Evolutionary conservation across 2,113 vertebrate species (phyloP).

Genomic region (Mesocricetus auratus): DNA sequence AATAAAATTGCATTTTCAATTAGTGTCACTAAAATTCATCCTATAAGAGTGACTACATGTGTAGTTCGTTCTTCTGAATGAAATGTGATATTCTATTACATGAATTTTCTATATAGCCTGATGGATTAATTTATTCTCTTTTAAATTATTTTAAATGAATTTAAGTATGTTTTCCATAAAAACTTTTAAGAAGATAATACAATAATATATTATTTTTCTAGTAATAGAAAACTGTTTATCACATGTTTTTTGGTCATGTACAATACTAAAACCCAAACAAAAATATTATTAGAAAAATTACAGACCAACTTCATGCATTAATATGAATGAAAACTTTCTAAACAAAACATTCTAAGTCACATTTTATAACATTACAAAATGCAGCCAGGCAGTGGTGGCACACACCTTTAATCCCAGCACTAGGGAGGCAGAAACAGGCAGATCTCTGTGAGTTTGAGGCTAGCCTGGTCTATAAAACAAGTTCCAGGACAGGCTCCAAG

Average conservation of each 20-base stretch:
- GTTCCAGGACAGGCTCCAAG: no score
- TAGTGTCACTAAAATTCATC: background rate
- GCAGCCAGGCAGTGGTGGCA: no score
- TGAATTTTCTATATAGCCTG: background rate
- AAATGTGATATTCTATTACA: background rate
- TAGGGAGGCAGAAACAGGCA: no score
- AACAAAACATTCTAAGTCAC: background rate
- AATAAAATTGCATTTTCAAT: background rate
- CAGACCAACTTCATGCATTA: background rate
- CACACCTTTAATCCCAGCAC: no score
- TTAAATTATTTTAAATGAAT: background rate
- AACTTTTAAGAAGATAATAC: background rate
- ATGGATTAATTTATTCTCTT: background rate
- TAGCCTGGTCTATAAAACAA: no score
- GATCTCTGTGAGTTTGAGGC: no score
- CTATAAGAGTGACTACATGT: background rate
- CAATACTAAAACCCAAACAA: background rate
- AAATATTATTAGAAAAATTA: conserved; percentile 8
- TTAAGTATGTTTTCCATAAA: background rate
- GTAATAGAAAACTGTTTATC: background rate
- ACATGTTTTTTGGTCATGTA: background rate
- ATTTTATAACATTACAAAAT: background rate
- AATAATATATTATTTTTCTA: background rate
- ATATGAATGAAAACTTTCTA: background rate
- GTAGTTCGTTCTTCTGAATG: background rate